A percentile compares a stretch with the other conserved stretches of the same genome.
Evolutionary conservation across 2,113 vertebrate species (phyloP).

Genomic region (Melanerpes formicivorus): DNA sequence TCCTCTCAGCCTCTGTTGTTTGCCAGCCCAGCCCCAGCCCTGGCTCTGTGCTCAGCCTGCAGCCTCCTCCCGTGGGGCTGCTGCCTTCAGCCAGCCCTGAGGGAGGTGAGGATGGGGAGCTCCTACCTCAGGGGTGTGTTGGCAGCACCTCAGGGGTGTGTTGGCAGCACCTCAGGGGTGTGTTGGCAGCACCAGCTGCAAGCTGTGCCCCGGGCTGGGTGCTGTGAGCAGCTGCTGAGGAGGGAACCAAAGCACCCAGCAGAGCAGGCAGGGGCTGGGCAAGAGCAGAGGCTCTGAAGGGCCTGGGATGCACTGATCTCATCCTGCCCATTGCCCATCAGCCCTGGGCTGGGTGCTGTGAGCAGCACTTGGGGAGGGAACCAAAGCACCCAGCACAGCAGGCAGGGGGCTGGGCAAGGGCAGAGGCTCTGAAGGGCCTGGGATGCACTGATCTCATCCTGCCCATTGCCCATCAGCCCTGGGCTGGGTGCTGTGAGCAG

Average conservation of each 20-base stretch:
- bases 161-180: rapidly evolving
- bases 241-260: background rate
- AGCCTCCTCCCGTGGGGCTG: background rate
- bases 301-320: too few species aligned
- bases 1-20: background rate
- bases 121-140: too few species aligned
- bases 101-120: background rate
- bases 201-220: background rate
- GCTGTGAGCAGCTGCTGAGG: background rate
- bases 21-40: background rate
- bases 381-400: background rate
- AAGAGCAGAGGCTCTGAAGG: background rate
- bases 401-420: background rate
- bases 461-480: background rate
- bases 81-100: background rate
- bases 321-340: too few species aligned
- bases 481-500: background rate
- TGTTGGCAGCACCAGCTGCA: background rate
- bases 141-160: background rate
- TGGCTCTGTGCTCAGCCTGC: background rate
- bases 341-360: background rate
- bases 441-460: too few species aligned
- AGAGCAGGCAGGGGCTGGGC: background rate
- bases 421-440: background rate
- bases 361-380: background rate